Conservation (phyloP, 2,797 vertebrate species). For the Oreochromis mossambicus region DNA sequence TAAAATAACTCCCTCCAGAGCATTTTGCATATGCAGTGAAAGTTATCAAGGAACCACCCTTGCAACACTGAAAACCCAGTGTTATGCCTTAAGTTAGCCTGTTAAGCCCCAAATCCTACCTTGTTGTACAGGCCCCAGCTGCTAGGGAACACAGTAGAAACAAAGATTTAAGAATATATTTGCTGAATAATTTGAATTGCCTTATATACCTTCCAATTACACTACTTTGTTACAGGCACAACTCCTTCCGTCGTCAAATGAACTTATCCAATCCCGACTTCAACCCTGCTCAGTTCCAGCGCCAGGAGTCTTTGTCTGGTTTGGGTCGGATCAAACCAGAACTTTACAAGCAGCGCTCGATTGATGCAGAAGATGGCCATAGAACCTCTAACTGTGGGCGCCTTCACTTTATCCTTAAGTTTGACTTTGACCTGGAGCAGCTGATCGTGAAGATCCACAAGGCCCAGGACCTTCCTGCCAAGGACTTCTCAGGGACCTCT, state of each 20-base stretch:
- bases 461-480: conserved; percentile 92
- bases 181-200: neutral
- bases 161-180: neutral
- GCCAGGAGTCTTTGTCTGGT: conserved; percentile 90
- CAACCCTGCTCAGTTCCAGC: conserved; percentile 93
- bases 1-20: neutral
- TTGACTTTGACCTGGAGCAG: conserved; percentile 96
- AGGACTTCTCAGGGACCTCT: conserved; percentile 98
- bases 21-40: fast-evolving
- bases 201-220: neutral
- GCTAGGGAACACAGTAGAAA: neutral
- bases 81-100: neutral
- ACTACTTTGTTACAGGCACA: conserved; percentile 79
- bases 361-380: conserved; percentile 87
- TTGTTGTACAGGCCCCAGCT: neutral
- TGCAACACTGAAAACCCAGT: neutral
- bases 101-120: neutral
- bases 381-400: conserved; percentile 85
- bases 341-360: conserved; percentile 93
- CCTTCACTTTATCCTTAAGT: conserved; percentile 92
- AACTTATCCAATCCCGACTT: conserved; percentile 97
- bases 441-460: conserved; percentile 97
- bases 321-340: conserved; percentile 93
- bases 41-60: neutral
- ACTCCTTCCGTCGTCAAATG: conserved; percentile 93